Percentiles rank a stretch among this genome's conserved stretches.
These are phyloP conservation scores for Habroteleia sp. DNA, from an alignment of 2,888 invertebrate species.

Conservation along the genomic window DNA sequence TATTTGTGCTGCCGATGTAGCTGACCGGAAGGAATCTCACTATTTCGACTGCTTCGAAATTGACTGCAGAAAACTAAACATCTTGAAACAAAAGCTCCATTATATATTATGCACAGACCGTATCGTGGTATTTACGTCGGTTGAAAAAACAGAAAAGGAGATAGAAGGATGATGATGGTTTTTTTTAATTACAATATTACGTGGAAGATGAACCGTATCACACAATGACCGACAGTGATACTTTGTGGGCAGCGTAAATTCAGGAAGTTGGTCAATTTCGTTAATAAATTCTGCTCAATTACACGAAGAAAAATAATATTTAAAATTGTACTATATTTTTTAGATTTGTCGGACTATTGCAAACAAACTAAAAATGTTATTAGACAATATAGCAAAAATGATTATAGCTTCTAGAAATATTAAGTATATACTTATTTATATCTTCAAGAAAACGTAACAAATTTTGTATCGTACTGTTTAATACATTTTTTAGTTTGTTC, in stretches of 20 bases:
- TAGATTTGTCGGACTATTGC: no score
- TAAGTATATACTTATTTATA: no score
- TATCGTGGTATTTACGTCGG: constrained; percentile 21
- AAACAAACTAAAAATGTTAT: no score
- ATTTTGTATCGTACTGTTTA: no score
- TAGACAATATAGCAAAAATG: no score
- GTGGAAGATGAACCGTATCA: constrained; percentile 30
- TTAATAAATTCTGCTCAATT: no score
- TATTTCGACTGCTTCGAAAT: constrained; percentile 36
- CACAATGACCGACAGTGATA: constrained; percentile 38
- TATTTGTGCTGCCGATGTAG: no score
- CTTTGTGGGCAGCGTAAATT: constrained; percentile 40
- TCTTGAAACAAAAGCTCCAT: constrained; percentile 39
- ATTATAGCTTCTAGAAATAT: no score
- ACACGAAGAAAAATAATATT: no score
- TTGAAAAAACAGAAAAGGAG: constrained; percentile 49
- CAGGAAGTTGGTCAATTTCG: constrained; percentile 29
- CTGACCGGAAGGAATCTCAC: constrained; percentile 40
- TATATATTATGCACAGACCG: constrained; percentile 17
- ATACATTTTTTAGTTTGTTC: no score
- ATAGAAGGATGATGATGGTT: constrained; percentile 44
- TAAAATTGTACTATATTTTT: no score
- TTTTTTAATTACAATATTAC: constrained; percentile 65
- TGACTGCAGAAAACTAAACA: constrained; percentile 19
- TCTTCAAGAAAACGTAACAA: no score